phyloP scores from a whole-genome alignment of 2,797 vertebrate species.

The Eulemur coronatus region DNA sequence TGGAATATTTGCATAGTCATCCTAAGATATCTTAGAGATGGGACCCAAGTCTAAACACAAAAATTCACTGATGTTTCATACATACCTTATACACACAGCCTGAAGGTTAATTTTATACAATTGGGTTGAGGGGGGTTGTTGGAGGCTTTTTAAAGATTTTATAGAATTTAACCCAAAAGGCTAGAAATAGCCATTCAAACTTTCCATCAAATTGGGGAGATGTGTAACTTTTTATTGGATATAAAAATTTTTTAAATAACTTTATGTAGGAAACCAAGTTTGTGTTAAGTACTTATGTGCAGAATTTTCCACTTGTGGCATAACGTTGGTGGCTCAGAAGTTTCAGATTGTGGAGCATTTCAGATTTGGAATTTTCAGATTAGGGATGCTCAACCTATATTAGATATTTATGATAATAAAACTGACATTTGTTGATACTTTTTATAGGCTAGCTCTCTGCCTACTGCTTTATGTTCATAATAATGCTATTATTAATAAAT shows the following conservation, averaged over 20 bases:
- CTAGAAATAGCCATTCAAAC: conserved; percentile 27
- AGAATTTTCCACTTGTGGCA: neutral
- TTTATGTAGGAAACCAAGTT: neutral
- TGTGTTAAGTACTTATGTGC: neutral
- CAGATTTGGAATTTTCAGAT: neutral
- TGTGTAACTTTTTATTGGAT: neutral
- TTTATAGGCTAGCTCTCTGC: neutral
- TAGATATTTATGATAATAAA: neutral
- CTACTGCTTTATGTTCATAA: neutral
- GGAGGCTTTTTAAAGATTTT: neutral
- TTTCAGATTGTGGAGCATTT: neutral
- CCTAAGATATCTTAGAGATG: neutral
- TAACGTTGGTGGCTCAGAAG: neutral
- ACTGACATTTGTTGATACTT: neutral
- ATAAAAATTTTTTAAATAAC: neutral
- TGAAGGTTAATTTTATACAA: neutral
- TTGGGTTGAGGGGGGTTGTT: neutral
- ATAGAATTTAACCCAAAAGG: neutral
- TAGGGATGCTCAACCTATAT: neutral
- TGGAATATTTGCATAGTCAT: neutral
- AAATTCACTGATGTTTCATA: neutral
- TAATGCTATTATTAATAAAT: neutral
- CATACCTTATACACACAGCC: neutral
- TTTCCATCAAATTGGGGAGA: neutral
- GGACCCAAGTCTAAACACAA: neutral